Percentiles rank a stretch among this genome's conserved stretches.
Evolutionary conservation across 2,113 vertebrate species (phyloP).

Genomic region (Parotia lawesii): DNA sequence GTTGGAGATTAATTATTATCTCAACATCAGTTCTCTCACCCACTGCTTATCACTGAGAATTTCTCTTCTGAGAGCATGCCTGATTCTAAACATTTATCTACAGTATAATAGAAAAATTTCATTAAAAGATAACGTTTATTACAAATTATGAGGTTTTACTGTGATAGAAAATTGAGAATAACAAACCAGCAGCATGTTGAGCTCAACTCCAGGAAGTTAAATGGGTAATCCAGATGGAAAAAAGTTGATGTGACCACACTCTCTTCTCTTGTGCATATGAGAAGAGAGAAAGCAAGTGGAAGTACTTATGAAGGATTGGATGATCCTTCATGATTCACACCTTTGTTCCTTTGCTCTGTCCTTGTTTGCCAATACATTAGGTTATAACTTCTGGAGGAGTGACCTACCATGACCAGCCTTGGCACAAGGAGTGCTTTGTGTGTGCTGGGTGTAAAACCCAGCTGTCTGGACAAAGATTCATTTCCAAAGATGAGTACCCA

Average conservation of each 20-base stretch:
- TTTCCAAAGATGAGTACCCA: constrained; percentile 73
- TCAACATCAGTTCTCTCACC: background rate
- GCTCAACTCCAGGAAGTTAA: background rate
- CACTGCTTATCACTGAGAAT: background rate
- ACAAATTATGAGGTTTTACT: background rate
- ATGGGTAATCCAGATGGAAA: background rate
- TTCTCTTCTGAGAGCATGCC: background rate
- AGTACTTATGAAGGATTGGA: background rate
- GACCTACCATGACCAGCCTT: constrained; percentile 71
- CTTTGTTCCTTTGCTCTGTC: background rate
- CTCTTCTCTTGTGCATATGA: background rate
- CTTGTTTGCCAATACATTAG: constrained; percentile 47
- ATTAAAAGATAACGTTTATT: background rate
- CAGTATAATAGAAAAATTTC: background rate
- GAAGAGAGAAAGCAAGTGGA: background rate
- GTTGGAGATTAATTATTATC: background rate
- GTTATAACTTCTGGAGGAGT: constrained; percentile 73
- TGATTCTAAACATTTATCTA: background rate
- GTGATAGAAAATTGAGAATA: background rate
- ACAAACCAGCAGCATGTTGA: background rate
- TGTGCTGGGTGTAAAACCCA: constrained; percentile 73
- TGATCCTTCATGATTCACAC: background rate
- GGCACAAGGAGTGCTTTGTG: constrained; percentile 79
- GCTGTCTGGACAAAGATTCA: constrained; percentile 71
- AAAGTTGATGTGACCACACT: background rate